phyloP scores from a whole-genome alignment of 2,797 vertebrate genomes.

The Malacoraja senta region DNA sequence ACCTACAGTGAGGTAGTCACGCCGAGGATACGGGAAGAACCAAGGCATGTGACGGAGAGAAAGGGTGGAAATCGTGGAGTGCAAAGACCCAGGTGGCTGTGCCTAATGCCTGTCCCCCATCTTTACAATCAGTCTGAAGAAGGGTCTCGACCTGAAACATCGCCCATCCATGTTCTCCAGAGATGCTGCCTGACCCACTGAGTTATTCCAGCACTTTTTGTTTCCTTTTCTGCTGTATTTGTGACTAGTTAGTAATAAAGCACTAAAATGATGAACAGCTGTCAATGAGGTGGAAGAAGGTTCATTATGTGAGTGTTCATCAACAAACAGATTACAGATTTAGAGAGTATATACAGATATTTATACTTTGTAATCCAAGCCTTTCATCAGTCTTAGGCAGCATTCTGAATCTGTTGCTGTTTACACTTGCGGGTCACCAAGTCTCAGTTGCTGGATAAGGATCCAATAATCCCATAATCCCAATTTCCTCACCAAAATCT shows the following conservation, averaged over 20 bases:
- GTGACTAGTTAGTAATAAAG: background rate
- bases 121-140: too few relatives aligned
- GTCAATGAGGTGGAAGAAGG: background rate
- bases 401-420: background rate
- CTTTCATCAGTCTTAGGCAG: background rate
- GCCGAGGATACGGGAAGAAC: too few relatives aligned
- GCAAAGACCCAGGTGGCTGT: too few relatives aligned
- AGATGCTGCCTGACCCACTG: too few relatives aligned
- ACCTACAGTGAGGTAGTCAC: too few relatives aligned
- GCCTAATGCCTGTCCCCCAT: too few relatives aligned
- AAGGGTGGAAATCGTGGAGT: too few relatives aligned
- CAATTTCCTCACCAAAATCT: background rate
- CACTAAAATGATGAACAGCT: background rate
- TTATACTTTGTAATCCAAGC: background rate
- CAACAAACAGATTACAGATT: background rate
- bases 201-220: too few relatives aligned
- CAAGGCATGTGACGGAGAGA: too few relatives aligned
- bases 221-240: background rate
- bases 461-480: conserved; percentile 7
- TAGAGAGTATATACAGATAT: background rate
- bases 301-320: background rate
- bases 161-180: too few relatives aligned
- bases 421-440: background rate
- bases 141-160: too few relatives aligned
- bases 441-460: background rate